These are phyloP conservation scores for Sebastes jordani DNA, from an alignment of 2,797 vertebrate species.

Conservation along the genomic window DNA sequence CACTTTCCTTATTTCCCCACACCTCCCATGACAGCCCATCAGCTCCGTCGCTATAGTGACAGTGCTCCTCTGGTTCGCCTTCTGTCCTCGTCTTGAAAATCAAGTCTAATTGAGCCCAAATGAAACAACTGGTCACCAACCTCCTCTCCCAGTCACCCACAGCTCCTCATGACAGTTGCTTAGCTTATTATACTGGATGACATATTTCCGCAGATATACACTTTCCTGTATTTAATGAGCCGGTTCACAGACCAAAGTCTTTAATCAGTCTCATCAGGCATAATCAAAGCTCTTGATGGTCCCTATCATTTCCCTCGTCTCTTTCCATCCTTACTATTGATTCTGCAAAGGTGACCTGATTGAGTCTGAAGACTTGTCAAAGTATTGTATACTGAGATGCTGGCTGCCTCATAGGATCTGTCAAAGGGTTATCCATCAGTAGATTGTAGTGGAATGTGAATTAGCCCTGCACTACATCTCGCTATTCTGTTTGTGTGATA, in stretches of 20 bases:
- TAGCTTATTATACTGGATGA: conserved; percentile 23
- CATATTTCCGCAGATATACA: conserved; percentile 5
- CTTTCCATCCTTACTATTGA: neutral
- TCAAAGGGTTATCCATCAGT: conserved; percentile 20
- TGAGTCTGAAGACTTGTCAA: conserved; percentile 19
- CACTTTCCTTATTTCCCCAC: conserved; percentile 13
- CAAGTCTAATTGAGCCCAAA: conserved; percentile 58
- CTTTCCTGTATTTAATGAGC: conserved; percentile 19
- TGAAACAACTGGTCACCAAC: conserved; percentile 47
- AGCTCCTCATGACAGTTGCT: conserved; percentile 25
- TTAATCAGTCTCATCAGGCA: neutral
- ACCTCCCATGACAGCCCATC: conserved; percentile 53
- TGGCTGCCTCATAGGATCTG: conserved; percentile 12
- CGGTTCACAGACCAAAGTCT: neutral
- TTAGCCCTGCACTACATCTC: conserved; percentile 24
- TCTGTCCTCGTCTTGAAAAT: conserved; percentile 44
- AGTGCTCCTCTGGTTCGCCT: conserved; percentile 37
- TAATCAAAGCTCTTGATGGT: conserved; percentile 11
- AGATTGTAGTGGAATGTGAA: conserved; percentile 22
- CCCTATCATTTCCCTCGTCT: conserved; percentile 11
- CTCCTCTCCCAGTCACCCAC: neutral
- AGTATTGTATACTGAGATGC: conserved; percentile 4
- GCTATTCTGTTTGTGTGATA: conserved; percentile 35
- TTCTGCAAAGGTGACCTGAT: conserved; percentile 26
- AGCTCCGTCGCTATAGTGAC: conserved; percentile 67